Percentiles rank a stretch among this genome's conserved stretches.
Conservation (phyloP, 2,797 vertebrate species). For the Adrianichthys oophorus region DNA sequence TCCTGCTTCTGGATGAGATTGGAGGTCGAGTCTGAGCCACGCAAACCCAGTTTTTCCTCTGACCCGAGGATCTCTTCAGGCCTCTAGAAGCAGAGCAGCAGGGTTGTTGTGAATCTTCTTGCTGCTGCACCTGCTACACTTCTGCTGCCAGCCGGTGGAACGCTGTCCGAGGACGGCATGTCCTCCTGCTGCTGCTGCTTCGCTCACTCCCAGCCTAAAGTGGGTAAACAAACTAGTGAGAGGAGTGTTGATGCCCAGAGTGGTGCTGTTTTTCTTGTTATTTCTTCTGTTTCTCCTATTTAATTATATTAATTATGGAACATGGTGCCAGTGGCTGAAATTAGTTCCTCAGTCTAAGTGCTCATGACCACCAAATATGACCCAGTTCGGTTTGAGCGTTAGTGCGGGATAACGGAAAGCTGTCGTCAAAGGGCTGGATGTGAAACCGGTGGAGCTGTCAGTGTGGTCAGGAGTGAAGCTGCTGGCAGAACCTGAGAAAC, state of each 20-base stretch:
- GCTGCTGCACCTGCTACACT: slow-evolving; percentile 52
- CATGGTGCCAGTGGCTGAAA: slow-evolving; percentile 59
- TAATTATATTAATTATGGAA: slow-evolving; percentile 73
- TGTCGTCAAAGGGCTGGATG: too few relatives aligned
- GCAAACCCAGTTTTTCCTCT: too few relatives aligned
- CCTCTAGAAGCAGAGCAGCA: neutral
- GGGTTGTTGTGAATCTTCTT: slow-evolving; percentile 11
- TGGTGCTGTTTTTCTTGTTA: slow-evolving; percentile 17
- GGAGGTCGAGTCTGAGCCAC: neutral
- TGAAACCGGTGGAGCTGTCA: too few relatives aligned
- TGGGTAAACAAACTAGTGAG: slow-evolving; percentile 52
- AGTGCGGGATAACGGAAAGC: too few relatives aligned
- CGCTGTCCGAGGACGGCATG: slow-evolving; percentile 40
- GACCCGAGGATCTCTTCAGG: neutral
- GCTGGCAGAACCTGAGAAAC: too few relatives aligned
- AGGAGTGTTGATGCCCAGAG: slow-evolving; percentile 31
- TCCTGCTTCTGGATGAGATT: slow-evolving; percentile 6
- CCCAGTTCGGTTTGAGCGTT: slow-evolving; percentile 30
- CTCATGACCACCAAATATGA: slow-evolving; percentile 63
- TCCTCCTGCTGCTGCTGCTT: slow-evolving; percentile 53
- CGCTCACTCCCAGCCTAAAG: slow-evolving; percentile 26
- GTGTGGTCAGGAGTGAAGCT: too few relatives aligned
- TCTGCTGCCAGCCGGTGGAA: slow-evolving; percentile 32
- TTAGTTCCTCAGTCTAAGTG: slow-evolving; percentile 51
- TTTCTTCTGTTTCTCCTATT: slow-evolving; percentile 32